Percentiles rank a stretch among this genome's conserved stretches.
Conservation (phyloP, 2,888 invertebrate species). For the Pollenia griseotomentosa region DNA sequence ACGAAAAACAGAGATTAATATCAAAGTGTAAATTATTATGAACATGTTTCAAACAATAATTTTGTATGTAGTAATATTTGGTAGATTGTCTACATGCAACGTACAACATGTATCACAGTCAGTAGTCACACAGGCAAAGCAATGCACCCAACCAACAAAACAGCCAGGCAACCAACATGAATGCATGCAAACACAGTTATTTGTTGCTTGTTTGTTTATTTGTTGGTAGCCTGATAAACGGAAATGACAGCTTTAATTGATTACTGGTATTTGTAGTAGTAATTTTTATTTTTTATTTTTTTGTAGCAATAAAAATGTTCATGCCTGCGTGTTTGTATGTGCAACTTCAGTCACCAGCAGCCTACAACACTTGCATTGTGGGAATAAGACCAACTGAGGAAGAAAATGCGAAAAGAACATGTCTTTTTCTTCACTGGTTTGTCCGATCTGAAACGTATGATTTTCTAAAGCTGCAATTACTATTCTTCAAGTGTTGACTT, state of each 20-base stretch:
- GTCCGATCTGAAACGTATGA: conserved; percentile 5
- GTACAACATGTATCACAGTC: conserved; percentile 8
- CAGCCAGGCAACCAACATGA: conserved; percentile 35
- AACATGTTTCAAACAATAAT: conserved; percentile 61
- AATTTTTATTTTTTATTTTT: neutral
- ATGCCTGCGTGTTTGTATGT: neutral
- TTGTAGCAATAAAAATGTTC: conserved; percentile 10
- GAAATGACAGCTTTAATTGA: conserved; percentile 71
- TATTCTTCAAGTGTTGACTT: conserved; percentile 38
- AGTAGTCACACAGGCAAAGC: neutral
- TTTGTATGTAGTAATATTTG: conserved; percentile 58
- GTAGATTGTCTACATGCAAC: conserved; percentile 54
- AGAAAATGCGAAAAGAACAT: conserved; percentile 16
- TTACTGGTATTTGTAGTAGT: conserved; percentile 51
- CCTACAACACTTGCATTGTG: conserved; percentile 55
- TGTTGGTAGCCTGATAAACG: conserved; percentile 67
- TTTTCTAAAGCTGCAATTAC: conserved; percentile 14
- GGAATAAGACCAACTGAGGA: conserved; percentile 43
- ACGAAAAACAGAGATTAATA: conserved; percentile 67
- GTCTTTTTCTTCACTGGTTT: conserved; percentile 39
- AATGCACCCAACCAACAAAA: neutral
- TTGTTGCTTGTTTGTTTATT: conserved; percentile 46
- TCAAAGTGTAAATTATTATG: conserved; percentile 71
- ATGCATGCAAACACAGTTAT: conserved; percentile 56
- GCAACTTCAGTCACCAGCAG: conserved; percentile 32